Conservation (phyloP, 2,797 vertebrate species). For the Gallinago stenura region DNA sequence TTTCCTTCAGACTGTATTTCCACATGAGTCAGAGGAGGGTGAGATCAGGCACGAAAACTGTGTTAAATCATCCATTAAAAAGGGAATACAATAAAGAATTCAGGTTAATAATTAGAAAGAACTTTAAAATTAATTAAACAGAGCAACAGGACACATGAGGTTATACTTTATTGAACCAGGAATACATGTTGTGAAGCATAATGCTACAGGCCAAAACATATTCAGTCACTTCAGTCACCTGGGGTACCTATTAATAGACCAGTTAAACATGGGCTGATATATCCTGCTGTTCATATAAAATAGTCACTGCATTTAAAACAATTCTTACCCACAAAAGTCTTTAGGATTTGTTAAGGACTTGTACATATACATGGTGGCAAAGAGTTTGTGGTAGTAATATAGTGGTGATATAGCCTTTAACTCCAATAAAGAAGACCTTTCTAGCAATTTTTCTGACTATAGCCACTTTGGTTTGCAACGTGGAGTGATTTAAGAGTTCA, state of each 20-base stretch:
- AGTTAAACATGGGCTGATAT: not conserved
- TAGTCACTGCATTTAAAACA: not conserved
- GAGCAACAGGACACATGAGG: not conserved
- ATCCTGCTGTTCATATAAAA: not conserved
- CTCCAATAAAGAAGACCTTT: not conserved
- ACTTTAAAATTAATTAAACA: conserved; percentile 23
- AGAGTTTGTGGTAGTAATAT: not conserved
- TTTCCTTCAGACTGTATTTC: not conserved
- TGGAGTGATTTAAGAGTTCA: not conserved
- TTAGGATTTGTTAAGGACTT: not conserved
- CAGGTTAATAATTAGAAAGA: conserved; percentile 6
- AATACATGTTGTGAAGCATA: not conserved
- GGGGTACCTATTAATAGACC: not conserved
- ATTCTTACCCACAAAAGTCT: not conserved
- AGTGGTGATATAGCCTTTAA: not conserved
- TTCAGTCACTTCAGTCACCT: not conserved
- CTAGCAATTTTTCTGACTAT: not conserved
- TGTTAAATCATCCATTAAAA: not conserved
- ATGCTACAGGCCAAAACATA: not conserved
- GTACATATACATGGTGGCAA: not conserved
- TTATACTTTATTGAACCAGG: not conserved
- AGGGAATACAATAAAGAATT: conserved; percentile 20
- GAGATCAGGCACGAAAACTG: not conserved
- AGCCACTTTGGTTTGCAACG: not conserved
- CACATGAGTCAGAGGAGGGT: not conserved